These are phyloP conservation scores for Alectura lathami DNA, from an alignment of 2,113 vertebrate species.

Conservation along the genomic window DNA sequence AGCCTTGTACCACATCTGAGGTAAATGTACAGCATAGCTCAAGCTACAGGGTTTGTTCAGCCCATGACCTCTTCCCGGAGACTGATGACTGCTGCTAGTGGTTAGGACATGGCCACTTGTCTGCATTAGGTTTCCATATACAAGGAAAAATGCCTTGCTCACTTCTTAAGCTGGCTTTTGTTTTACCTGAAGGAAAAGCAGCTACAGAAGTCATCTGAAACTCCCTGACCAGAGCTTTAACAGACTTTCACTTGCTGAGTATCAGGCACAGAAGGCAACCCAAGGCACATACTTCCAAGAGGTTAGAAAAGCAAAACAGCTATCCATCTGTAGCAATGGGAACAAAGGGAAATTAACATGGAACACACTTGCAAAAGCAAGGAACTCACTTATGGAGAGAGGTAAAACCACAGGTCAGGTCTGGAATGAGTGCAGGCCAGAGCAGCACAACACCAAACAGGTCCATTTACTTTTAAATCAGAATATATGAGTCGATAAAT, in stretches of 20 bases:
- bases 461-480: not conserved
- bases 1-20: fast-evolving
- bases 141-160: not conserved
- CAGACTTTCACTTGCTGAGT: not conserved
- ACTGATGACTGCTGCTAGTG: not conserved
- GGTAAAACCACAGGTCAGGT: not conserved
- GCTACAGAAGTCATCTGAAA: not conserved
- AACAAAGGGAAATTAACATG: not conserved
- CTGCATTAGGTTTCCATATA: not conserved
- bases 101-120: fast-evolving
- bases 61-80: fast-evolving
- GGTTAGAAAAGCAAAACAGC: not conserved
- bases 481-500: not conserved
- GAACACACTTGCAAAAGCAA: not conserved
- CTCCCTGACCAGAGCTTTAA: not conserved
- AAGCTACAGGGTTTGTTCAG: not conserved
- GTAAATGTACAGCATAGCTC: fast-evolving
- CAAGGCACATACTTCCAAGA: not conserved
- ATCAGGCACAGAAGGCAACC: not conserved
- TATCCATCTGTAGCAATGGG: not conserved
- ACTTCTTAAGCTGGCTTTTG: not conserved
- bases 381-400: fast-evolving
- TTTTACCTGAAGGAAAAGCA: not conserved
- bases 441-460: not conserved
- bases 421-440: not conserved